Evolutionary conservation across 1,140 invertebrate species (phyloP), one percentile per base, ranked within the genome.

Genomic region (Sitodiplosis mosellana): DNA sequence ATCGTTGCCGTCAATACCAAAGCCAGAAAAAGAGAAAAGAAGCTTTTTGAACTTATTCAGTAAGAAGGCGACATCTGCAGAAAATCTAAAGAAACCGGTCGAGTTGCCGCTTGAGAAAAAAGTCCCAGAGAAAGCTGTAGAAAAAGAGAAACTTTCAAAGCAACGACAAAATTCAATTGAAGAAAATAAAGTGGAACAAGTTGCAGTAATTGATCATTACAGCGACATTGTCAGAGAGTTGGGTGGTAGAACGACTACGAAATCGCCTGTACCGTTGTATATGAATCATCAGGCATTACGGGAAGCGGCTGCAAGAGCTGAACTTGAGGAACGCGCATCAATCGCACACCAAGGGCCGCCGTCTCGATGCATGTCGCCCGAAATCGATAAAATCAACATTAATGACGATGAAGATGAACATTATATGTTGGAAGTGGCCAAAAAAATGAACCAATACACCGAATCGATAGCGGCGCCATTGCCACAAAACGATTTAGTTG

Each of bases 201-300:
- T 27, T 27, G 12, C 14, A 4, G 73, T 82, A 0, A 77, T 82
- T 15, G 80, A 82, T 65, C 80, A 84, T 57, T 88, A 88, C 52
- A 80, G 79, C 17, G 82, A 83, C 58, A 77, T 88, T 48, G 80
- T 87, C 2, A 75, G 74, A 49, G 77, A 79, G 60, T 77, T 77
- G 46, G 73, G 74, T 27, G 64, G 54, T 33, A 57, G 58, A 49
- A 2, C 6, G n/a, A 63, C 66, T 19, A 76, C 72, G 53, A 74
- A 67, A 53, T 59, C 72, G 4, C 57, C 63, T 8, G 64, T 66
- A 8, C 70, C 69, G 3, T 59, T 76, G 22, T 78, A 77, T 55
- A 61, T 77, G 14, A 73, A 74, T 53, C 74, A 72, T 14, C 75
- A 78, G 48, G 74, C 78, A 47, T 59, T 80, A 45, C 76, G 77